Evolutionary conservation across 1,140 invertebrate species (phyloP).

Genomic region (Lanistes nyassanus): DNA sequence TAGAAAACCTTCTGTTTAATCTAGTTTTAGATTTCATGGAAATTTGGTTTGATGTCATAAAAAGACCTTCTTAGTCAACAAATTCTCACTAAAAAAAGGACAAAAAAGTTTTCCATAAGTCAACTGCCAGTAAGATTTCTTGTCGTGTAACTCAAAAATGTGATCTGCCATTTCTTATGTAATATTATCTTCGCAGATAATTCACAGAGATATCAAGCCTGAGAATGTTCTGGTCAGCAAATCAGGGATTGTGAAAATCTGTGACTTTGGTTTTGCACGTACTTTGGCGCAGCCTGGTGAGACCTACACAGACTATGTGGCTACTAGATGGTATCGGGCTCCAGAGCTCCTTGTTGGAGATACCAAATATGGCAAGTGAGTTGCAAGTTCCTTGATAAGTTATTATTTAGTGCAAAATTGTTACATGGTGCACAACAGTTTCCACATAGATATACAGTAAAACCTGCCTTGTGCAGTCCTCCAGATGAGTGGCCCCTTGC

Average conservation of each 20-base stretch:
- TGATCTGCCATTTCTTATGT: background rate
- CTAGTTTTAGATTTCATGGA: no score
- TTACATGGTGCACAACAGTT: no score
- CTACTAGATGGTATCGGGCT: slow-evolving; percentile 98
- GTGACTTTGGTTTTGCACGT: slow-evolving; percentile 89
- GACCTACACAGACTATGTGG: slow-evolving; percentile 99
- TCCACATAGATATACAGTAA: no score
- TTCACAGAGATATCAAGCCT: slow-evolving; percentile 92
- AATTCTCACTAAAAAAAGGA: no score
- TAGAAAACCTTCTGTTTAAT: no score
- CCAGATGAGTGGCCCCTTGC: no score
- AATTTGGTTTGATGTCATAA: no score
- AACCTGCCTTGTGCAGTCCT: no score
- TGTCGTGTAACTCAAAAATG: background rate
- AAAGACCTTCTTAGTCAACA: no score
- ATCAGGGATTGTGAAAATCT: slow-evolving; percentile 84
- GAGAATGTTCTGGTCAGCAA: slow-evolving; percentile 88
- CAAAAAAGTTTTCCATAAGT: no score
- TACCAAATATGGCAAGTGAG: slow-evolving; percentile 67
- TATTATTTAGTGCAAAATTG: no score
- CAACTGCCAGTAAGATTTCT: no score
- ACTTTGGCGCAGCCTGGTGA: slow-evolving; percentile 80
- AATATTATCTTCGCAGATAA: slow-evolving; percentile 74
- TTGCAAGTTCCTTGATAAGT: slow-evolving; percentile 6
- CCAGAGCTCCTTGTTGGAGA: slow-evolving; percentile 89